These are phyloP conservation scores for Vicugna pacos DNA, from an alignment of 2,113 vertebrate species.

Conservation along the genomic window DNA sequence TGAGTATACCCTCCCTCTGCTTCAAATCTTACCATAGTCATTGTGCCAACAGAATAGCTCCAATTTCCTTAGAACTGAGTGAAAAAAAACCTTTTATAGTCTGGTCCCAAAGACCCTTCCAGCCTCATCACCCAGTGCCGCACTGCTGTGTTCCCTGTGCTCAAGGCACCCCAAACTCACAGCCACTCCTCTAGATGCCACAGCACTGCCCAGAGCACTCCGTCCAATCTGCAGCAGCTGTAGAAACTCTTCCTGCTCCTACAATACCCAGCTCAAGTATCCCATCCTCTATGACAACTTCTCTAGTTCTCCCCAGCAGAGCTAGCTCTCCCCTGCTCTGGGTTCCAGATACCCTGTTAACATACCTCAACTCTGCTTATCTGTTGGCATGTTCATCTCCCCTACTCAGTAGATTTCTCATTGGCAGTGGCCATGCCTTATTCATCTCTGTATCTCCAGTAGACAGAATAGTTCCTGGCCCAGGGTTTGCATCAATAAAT, in stretches of 20 bases:
- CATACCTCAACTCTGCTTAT: neutral
- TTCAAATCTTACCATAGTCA: neutral
- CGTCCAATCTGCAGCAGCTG: neutral
- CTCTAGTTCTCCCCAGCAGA: neutral
- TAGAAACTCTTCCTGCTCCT: neutral
- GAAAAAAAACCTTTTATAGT: neutral
- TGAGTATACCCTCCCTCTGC: neutral
- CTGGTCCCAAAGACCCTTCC: neutral
- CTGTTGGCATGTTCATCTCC: neutral
- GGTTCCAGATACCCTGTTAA: neutral
- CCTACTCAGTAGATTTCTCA: neutral
- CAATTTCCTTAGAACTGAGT: neutral
- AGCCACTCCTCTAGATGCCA: fast-evolving
- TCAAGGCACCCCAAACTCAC: neutral
- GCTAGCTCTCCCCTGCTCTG: neutral
- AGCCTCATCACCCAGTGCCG: neutral
- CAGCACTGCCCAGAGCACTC: neutral
- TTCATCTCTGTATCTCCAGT: neutral
- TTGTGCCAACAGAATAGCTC: neutral
- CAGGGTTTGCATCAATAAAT: neutral
- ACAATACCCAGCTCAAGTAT: neutral
- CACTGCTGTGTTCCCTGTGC: neutral
- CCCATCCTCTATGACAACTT: neutral
- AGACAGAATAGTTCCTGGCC: neutral
- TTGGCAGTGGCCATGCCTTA: neutral